Evolutionary conservation across 2,113 vertebrate genomes (phyloP).

Genomic region (Phrynocephalus versicolor): DNA sequence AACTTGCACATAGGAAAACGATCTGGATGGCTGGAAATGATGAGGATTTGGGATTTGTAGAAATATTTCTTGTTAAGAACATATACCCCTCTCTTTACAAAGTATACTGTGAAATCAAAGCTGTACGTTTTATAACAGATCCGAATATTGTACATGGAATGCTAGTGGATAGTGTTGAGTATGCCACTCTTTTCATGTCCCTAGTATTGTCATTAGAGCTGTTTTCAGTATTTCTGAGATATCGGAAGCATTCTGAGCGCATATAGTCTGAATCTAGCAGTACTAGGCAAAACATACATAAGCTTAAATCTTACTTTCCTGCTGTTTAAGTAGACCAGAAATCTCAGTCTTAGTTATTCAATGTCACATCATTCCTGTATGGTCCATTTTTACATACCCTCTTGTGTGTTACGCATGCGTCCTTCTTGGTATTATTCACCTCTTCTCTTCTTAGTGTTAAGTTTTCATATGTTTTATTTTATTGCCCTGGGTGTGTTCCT

Average conservation of each 20-base stretch:
- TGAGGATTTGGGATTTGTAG: not conserved
- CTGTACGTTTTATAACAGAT: not conserved
- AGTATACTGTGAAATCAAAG: not conserved
- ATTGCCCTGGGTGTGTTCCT: slow-evolving; percentile 77
- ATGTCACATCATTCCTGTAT: not conserved
- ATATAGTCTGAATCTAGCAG: not conserved
- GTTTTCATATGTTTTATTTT: slow-evolving; percentile 78
- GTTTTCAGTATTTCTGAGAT: not conserved
- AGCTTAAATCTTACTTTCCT: not conserved
- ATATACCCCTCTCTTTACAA: too few species aligned
- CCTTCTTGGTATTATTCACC: slow-evolving; percentile 11
- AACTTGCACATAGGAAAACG: too few species aligned
- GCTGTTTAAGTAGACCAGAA: not conserved
- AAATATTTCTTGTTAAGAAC: too few species aligned
- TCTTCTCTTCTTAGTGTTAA: slow-evolving; percentile 32
- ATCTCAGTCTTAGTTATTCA: not conserved
- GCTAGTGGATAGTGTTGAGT: not conserved
- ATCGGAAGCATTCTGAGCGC: not conserved
- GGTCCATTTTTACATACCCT: not conserved
- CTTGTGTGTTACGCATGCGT: not conserved
- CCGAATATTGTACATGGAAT: too few species aligned
- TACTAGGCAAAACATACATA: not conserved
- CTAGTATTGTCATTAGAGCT: too few species aligned
- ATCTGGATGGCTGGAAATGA: not conserved
- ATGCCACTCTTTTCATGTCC: not conserved